phyloP scores from a whole-genome alignment of 2,113 vertebrate species.

The Notarius lentiginosus region DNA sequence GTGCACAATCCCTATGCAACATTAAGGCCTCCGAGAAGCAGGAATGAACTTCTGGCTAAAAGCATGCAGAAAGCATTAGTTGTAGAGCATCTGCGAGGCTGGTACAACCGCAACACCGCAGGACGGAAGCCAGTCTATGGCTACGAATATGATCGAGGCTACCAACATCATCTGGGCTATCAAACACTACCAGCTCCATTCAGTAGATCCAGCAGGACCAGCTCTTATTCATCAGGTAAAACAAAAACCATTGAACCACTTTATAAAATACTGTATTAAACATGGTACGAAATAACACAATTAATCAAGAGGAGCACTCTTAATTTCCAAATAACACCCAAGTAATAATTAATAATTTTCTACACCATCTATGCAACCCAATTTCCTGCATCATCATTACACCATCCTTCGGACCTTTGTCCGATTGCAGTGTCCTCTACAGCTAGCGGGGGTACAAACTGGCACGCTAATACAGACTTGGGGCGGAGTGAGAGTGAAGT shows the following conservation, averaged over 20 bases:
- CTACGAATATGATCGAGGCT: slow-evolving; percentile 83
- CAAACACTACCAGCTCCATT: slow-evolving; percentile 86
- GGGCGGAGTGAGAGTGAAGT: slow-evolving; percentile 80
- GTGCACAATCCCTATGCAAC: slow-evolving; percentile 92
- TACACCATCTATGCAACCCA: background rate
- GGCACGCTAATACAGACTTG: slow-evolving; percentile 80
- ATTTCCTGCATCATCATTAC: background rate
- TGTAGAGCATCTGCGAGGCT: slow-evolving; percentile 90
- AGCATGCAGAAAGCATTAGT: slow-evolving; percentile 96
- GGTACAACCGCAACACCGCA: slow-evolving; percentile 89
- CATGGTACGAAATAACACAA: no score
- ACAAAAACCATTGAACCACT: background rate
- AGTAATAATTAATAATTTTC: background rate
- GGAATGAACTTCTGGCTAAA: slow-evolving; percentile 85
- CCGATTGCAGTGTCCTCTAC: slow-evolving; percentile 84
- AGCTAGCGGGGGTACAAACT: slow-evolving; percentile 80
- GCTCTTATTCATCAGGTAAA: slow-evolving; percentile 81
- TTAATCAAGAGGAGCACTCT: no score
- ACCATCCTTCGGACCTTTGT: slow-evolving; percentile 33
- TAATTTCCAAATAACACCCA: no score
- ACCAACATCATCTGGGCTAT: slow-evolving; percentile 86
- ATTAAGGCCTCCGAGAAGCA: slow-evolving; percentile 81
- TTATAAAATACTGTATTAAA: no score
- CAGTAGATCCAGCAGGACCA: slow-evolving; percentile 84
- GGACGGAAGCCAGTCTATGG: slow-evolving; percentile 69